These are phyloP conservation scores for Syndactyla subalaris DNA, from an alignment of 2,797 vertebrate genomes.

Conservation along the genomic window DNA sequence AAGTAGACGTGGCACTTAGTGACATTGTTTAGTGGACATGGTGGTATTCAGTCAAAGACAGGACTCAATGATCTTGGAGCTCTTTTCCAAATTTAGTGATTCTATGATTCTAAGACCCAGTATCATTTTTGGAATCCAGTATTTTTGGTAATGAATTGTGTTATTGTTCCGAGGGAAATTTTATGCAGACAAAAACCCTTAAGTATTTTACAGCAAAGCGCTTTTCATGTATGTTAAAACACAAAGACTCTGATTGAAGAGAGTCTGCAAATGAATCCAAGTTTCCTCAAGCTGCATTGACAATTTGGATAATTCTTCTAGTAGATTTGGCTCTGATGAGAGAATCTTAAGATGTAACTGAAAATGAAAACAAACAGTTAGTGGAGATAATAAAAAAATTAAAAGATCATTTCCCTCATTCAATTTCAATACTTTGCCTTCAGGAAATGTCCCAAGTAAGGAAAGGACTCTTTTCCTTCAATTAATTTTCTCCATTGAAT, in stretches of 20 bases:
- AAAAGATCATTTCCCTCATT: neutral
- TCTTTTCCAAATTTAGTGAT: neutral
- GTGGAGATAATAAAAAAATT: neutral
- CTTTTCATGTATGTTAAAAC: slow-evolving; percentile 92
- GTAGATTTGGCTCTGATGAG: slow-evolving; percentile 80
- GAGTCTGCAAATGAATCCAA: slow-evolving; percentile 85
- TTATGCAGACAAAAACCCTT: neutral
- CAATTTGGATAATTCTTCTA: slow-evolving; percentile 81
- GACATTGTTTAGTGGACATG: neutral
- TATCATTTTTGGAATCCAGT: neutral
- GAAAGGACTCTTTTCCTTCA: neutral
- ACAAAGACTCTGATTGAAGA: slow-evolving; percentile 91
- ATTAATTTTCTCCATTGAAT: neutral
- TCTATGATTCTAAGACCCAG: neutral
- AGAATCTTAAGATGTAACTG: slow-evolving; percentile 89
- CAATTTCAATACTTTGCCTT: neutral
- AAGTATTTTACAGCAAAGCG: slow-evolving; percentile 83
- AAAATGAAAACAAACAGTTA: slow-evolving; percentile 47
- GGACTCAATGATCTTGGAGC: neutral
- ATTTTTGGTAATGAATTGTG: neutral
- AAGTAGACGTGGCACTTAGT: neutral
- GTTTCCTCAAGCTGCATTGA: slow-evolving; percentile 80
- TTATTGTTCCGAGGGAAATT: neutral
- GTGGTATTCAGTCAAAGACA: neutral
- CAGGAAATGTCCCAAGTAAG: neutral